These are phyloP conservation scores for Isoperla grammatica DNA, from an alignment of 2,888 invertebrate genomes.

Conservation along the genomic window DNA sequence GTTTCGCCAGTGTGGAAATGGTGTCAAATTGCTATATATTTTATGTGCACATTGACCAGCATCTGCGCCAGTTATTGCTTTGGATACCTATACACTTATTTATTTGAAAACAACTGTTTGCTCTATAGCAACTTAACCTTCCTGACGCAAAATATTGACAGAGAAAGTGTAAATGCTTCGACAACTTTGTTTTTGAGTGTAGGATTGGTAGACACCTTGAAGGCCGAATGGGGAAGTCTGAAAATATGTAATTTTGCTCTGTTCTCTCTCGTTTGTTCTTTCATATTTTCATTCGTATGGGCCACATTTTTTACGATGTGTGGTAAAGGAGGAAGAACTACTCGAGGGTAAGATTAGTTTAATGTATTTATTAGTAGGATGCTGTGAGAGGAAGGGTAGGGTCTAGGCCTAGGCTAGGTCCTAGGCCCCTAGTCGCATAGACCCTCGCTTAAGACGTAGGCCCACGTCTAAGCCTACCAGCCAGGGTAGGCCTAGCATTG, in stretches of 20 bases:
- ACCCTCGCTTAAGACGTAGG: no score
- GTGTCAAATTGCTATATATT: slow-evolving; percentile 6
- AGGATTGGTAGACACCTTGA: slow-evolving; percentile 1
- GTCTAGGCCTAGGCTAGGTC: neutral
- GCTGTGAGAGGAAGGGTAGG: no score
- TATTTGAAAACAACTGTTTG: slow-evolving; percentile 20
- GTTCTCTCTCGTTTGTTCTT: slow-evolving; percentile 20
- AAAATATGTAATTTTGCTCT: slow-evolving; percentile 20
- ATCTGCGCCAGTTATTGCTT: neutral
- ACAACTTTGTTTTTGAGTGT: neutral
- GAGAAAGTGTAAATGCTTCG: neutral
- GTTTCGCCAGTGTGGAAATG: slow-evolving; percentile 6
- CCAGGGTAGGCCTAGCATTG: no score
- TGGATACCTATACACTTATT: neutral
- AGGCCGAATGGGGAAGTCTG: slow-evolving; percentile 20
- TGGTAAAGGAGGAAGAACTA: slow-evolving; percentile 25
- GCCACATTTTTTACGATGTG: slow-evolving; percentile 26
- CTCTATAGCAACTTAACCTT: slow-evolving; percentile 24
- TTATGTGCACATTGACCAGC: neutral
- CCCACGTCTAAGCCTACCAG: no score
- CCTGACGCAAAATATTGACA: neutral
- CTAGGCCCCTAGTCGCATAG: neutral
- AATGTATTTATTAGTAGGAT: no score
- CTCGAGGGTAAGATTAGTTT: slow-evolving; percentile 24
- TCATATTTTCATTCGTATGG: slow-evolving; percentile 24